A percentile compares a stretch with the other conserved stretches of the same genome.
These are phyloP conservation scores for Sebastes aleutianus DNA, from an alignment of 2,797 vertebrate genomes.

Conservation along the genomic window DNA sequence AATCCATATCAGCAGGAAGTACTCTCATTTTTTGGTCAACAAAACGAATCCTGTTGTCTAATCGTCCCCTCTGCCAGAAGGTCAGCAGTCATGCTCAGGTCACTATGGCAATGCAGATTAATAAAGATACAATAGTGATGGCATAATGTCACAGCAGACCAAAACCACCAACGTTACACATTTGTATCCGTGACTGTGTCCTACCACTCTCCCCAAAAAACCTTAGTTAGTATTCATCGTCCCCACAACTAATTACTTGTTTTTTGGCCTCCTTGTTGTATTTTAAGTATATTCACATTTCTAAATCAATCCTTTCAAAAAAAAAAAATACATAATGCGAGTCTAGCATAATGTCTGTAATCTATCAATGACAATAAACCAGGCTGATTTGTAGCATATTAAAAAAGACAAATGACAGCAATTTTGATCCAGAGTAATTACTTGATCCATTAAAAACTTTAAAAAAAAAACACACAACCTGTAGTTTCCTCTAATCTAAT, in stretches of 20 bases:
- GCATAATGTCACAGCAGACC: background rate
- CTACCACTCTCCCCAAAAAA: background rate
- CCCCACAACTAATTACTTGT: background rate
- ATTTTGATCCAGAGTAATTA: conserved; percentile 16
- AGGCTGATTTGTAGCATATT: background rate
- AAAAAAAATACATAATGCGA: background rate
- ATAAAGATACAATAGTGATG: background rate
- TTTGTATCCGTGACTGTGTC: background rate
- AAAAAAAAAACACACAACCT: background rate
- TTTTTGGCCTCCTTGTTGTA: background rate
- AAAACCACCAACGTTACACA: background rate
- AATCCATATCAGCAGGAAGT: background rate
- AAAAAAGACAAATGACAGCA: conserved; percentile 3
- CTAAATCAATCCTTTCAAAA: background rate
- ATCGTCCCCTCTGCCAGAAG: background rate
- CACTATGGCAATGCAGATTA: background rate
- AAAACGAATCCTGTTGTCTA: background rate
- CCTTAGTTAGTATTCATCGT: background rate
- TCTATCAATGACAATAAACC: conserved; percentile 24
- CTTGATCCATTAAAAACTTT: conserved; percentile 15
- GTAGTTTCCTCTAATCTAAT: background rate
- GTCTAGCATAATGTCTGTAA: background rate
- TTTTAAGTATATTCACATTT: background rate
- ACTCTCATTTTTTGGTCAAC: background rate
- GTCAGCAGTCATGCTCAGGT: conserved; percentile 7